Conservation (phyloP, 2,888 invertebrate species). For the Torymus aiolomorphi region DNA sequence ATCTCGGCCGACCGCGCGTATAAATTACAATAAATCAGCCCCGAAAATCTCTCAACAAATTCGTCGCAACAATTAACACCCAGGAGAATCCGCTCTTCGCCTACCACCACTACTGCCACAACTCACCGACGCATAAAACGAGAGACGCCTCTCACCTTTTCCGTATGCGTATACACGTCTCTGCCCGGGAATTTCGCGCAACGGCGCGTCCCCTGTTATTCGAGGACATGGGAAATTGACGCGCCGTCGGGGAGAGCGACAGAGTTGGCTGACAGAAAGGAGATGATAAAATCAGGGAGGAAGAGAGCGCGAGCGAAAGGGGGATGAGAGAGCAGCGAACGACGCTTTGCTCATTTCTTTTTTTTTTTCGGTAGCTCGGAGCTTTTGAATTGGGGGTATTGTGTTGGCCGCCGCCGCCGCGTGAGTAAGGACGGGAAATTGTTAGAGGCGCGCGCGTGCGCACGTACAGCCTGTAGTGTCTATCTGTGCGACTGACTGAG, state of each 20-base stretch:
- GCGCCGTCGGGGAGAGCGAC: neutral
- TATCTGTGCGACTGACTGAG: neutral
- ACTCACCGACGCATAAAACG: neutral
- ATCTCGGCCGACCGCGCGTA: conserved; percentile 43
- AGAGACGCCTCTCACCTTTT: no score
- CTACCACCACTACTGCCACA: neutral
- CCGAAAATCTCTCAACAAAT: conserved; percentile 48
- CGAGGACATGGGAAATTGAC: conserved; percentile 36
- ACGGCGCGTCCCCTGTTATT: conserved; percentile 17
- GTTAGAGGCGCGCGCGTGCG: no score
- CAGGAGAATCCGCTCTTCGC: neutral
- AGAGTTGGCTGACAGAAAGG: conserved; percentile 29
- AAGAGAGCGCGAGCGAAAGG: conserved; percentile 30
- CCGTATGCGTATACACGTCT: no score
- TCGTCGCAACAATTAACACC: conserved; percentile 49
- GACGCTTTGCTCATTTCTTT: conserved; percentile 30
- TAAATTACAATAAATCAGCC: conserved; percentile 54
- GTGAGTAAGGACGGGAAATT: neutral
- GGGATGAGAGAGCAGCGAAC: neutral
- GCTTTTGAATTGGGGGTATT: conserved; percentile 30
- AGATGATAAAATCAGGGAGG: conserved; percentile 45
- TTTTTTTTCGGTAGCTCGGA: conserved; percentile 2
- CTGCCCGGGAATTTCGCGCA: conserved; percentile 23
- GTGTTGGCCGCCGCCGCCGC: neutral
- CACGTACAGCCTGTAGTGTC: neutral